Evolutionary conservation across 2,797 vertebrate genomes (phyloP).

Genomic region (Sebastes wilsoni): DNA sequence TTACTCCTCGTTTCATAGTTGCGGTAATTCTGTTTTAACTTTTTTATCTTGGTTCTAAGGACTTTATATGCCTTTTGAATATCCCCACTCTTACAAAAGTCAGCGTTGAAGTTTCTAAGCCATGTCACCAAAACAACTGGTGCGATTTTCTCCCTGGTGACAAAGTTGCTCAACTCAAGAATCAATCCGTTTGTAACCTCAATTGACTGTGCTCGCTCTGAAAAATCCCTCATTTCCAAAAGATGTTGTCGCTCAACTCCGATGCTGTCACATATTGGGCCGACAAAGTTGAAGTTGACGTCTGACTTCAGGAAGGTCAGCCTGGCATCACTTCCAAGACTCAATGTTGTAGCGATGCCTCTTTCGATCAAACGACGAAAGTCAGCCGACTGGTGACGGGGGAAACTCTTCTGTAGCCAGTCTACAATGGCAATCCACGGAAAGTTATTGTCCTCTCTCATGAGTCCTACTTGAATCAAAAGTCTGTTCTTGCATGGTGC

Average conservation of each 20-base stretch:
- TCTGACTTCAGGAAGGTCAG: constrained; percentile 73
- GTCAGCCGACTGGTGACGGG: constrained; percentile 73
- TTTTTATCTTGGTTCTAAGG: constrained; percentile 73
- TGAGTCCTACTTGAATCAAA: constrained; percentile 82
- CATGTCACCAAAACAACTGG: constrained; percentile 77
- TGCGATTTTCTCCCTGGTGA: constrained; percentile 77
- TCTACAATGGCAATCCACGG: constrained; percentile 73
- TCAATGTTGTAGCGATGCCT: constrained; percentile 75
- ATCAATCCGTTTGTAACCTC: constrained; percentile 84
- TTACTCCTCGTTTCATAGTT: constrained; percentile 77
- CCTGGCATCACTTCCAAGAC: constrained; percentile 69
- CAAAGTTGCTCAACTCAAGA: constrained; percentile 80
- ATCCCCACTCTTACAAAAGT: constrained; percentile 77
- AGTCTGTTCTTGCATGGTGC: constrained; percentile 76
- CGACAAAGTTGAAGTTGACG: constrained; percentile 84
- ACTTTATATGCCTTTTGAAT: constrained; percentile 69
- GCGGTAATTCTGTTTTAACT: constrained; percentile 66
- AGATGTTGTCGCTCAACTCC: constrained; percentile 81
- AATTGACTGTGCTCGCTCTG: constrained; percentile 74
- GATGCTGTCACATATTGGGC: constrained; percentile 84
- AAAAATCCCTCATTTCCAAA: constrained; percentile 80
- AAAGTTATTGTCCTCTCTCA: constrained; percentile 81
- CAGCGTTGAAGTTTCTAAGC: constrained; percentile 80
- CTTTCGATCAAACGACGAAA: constrained; percentile 82
- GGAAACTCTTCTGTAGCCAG: constrained; percentile 82